Evolutionary conservation across 2,113 vertebrate species (phyloP).

Genomic region (Caranx melampygus): DNA sequence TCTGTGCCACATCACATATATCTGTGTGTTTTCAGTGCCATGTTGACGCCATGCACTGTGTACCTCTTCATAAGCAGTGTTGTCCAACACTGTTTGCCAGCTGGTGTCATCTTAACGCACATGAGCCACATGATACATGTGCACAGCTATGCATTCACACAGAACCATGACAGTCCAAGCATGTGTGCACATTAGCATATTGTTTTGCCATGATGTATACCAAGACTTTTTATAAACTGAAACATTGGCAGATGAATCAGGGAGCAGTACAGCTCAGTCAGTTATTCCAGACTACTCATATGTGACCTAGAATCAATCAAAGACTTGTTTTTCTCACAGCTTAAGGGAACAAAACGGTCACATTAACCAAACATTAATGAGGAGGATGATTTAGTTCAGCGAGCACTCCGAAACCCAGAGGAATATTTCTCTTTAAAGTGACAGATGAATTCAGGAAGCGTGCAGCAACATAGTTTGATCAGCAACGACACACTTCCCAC

Average conservation of each 20-base stretch:
- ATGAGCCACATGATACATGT: constrained; percentile 16
- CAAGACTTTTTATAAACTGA: background rate
- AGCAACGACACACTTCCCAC: background rate
- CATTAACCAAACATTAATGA: constrained; percentile 18
- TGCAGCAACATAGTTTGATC: background rate
- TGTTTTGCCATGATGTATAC: background rate
- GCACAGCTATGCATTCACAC: background rate
- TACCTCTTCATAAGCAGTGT: constrained; percentile 31
- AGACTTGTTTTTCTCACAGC: constrained; percentile 2
- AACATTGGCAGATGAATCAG: constrained; percentile 11
- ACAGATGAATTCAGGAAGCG: background rate
- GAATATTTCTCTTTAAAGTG: constrained; percentile 3
- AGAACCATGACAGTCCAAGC: constrained; percentile 11
- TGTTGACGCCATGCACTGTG: constrained; percentile 61
- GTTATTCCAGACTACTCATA: constrained; percentile 1
- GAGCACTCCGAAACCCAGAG: constrained; percentile 2
- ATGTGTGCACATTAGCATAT: background rate
- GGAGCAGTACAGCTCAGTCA: background rate
- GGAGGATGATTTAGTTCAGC: constrained; percentile 23
- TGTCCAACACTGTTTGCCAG: constrained; percentile 45
- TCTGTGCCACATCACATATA: constrained; percentile 46
- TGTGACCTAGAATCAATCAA: background rate
- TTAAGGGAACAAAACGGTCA: background rate
- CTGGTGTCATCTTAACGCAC: constrained; percentile 49
- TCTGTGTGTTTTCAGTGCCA: constrained; percentile 60